These are phyloP conservation scores for Nipponia nippon DNA, from an alignment of 2,113 vertebrate species.

Conservation along the genomic window DNA sequence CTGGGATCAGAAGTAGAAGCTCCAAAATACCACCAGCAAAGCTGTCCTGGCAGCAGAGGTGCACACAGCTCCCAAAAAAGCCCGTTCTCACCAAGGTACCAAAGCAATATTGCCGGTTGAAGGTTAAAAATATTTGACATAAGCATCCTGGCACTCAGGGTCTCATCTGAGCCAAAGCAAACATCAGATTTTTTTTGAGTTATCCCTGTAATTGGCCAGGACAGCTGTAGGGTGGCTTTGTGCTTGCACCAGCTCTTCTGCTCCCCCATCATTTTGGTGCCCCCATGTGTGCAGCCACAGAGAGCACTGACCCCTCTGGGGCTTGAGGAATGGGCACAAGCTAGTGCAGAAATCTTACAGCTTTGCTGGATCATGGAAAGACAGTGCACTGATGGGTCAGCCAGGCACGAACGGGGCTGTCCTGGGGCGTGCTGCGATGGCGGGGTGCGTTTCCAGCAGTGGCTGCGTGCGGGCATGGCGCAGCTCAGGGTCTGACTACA, in stretches of 20 bases:
- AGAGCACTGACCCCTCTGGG: neutral
- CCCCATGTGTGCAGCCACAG: rapidly evolving
- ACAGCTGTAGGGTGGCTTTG: neutral
- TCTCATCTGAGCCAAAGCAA: neutral
- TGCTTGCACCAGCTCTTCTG: rapidly evolving
- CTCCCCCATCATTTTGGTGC: rapidly evolving
- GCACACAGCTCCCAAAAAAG: neutral
- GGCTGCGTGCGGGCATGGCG: rapidly evolving
- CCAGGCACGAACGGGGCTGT: rapidly evolving
- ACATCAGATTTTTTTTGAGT: neutral
- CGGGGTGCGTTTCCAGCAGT: neutral
- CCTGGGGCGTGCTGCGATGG: neutral
- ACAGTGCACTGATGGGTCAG: no score
- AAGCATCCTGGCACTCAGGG: neutral
- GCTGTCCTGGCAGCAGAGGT: neutral
- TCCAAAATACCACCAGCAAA: neutral
- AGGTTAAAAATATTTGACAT: neutral
- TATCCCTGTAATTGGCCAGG: neutral
- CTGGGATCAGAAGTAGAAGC: neutral
- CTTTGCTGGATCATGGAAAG: neutral
- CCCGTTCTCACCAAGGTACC: neutral
- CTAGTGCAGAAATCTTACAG: neutral
- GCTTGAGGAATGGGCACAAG: neutral
- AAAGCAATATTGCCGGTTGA: rapidly evolving
- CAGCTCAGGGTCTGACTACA: neutral